Percentiles rank a stretch among this genome's conserved stretches.
Evolutionary conservation across 2,888 invertebrate genomes (phyloP).

Genomic region (Rhagium mordax): DNA sequence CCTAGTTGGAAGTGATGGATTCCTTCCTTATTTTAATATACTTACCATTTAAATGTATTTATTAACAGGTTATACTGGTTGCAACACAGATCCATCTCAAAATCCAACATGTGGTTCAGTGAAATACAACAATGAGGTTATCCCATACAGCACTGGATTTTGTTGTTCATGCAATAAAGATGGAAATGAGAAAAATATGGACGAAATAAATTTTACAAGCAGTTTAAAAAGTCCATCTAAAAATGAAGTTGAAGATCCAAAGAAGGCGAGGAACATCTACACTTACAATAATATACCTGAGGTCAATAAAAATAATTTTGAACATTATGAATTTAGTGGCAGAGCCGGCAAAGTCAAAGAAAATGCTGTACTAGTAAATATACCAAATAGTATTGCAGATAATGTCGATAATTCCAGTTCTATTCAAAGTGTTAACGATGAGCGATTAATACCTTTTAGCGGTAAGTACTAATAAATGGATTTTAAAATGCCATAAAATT

Average conservation of each 20-base stretch:
- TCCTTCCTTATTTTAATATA: no score
- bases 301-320: slow-evolving; percentile 47
- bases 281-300: slow-evolving; percentile 42
- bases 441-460: slow-evolving; percentile 26
- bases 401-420: slow-evolving; percentile 25
- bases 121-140: slow-evolving; percentile 64
- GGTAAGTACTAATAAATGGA: slow-evolving; percentile 30
- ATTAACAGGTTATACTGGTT: slow-evolving; percentile 66
- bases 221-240: neutral
- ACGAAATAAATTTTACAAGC: neutral
- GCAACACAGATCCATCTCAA: slow-evolving; percentile 58
- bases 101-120: slow-evolving; percentile 69
- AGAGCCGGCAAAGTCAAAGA: slow-evolving; percentile 37
- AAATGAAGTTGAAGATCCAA: neutral
- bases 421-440: slow-evolving; percentile 20
- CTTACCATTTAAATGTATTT: no score
- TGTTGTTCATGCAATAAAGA: slow-evolving; percentile 71
- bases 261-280: slow-evolving; percentile 22
- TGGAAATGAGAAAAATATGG: neutral
- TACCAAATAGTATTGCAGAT: slow-evolving; percentile 29
- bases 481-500: slow-evolving; percentile 30
- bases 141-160: slow-evolving; percentile 71
- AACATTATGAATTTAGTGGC: slow-evolving; percentile 47
- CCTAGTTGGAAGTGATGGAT: no score
- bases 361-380: neutral